Evolutionary conservation across 2,888 invertebrate genomes (phyloP).

Genomic region (Syrista parreyssii): DNA sequence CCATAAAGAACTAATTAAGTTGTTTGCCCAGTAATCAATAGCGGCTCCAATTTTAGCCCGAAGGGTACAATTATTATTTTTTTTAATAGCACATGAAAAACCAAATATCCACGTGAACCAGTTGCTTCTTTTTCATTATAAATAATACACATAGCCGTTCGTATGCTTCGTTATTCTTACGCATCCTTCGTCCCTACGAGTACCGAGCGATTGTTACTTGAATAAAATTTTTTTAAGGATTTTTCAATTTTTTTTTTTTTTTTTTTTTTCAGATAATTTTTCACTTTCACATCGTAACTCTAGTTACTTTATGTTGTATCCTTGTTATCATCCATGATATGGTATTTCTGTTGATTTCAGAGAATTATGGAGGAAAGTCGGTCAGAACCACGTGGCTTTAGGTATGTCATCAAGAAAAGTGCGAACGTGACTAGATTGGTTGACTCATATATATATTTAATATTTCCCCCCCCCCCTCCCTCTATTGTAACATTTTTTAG

Average conservation of each 20-base stretch:
- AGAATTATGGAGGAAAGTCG: neutral
- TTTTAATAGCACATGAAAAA: neutral
- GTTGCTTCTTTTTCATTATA: neutral
- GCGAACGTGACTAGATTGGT: neutral
- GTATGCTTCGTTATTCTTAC: too few relatives aligned
- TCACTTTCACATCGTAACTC: neutral
- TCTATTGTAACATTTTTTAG: neutral
- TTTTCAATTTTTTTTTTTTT: too few relatives aligned
- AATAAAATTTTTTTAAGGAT: too few relatives aligned
- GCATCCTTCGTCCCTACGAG: too few relatives aligned
- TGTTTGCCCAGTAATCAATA: neutral
- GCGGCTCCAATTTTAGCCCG: neutral
- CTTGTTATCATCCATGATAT: neutral
- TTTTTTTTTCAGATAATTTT: too few relatives aligned
- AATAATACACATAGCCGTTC: too few relatives aligned
- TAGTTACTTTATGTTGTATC: neutral
- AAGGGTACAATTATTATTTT: neutral
- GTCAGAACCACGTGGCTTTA: neutral
- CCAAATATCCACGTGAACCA: neutral
- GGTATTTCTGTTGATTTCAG: neutral
- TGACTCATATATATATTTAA: neutral
- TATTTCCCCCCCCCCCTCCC: too few relatives aligned
- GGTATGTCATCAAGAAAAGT: neutral
- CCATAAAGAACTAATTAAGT: neutral
- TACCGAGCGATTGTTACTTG: too few relatives aligned